Base-by-base conservation (phyloP, 2,888 invertebrate genomes). In the Nycteola revayana region DNA sequence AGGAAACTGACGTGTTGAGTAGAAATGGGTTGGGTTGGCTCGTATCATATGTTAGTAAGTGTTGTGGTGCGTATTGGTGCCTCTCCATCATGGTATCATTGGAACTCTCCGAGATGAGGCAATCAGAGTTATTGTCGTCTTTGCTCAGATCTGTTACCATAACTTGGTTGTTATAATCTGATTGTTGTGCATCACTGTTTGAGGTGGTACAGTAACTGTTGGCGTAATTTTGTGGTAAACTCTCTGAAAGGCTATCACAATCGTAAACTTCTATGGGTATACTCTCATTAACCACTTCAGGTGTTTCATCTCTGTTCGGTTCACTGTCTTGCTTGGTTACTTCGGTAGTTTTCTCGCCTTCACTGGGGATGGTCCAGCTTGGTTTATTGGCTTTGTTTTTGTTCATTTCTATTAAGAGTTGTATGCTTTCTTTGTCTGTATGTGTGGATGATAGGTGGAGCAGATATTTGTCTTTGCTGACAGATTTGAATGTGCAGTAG, bases 381-480 rank as follows among this genome's bases (percentile, higher is more conserved):
- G 75, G 81, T 55, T 82, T 84, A 26, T 49, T 72, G 0, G 59
- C 28, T 54, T 78, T 79, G 6, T 49, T 59, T 28, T 81, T 79
- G 1, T 69, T 71, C 63, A 84, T 75, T 52, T 84, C 79, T 9
- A 81, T 64, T 4, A 85, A 60, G 0, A 79, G 48, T 20, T 82
- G 74, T 28, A 84, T 69, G 4, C 76, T 79, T 53, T 86, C 85
- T 55, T 89, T 81, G 38, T 90, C 85, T 2, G 82, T 69, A 47
- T 91, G 91, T 1, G 80, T 87, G 2, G 84, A 7, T 7, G 21
- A 78, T 32, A 91, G 73, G 58, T 92, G 92, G 0, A 88, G 60
- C 0, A 85, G 70, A 51, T 90, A 93, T 61, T 92, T 91, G 8
- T 91, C 90, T 67, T 91, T 91, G 67, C 88, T 94, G 26, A 94